Conservation (phyloP, 2,888 invertebrate genomes). For the Eutolmus rufibarbis region DNA sequence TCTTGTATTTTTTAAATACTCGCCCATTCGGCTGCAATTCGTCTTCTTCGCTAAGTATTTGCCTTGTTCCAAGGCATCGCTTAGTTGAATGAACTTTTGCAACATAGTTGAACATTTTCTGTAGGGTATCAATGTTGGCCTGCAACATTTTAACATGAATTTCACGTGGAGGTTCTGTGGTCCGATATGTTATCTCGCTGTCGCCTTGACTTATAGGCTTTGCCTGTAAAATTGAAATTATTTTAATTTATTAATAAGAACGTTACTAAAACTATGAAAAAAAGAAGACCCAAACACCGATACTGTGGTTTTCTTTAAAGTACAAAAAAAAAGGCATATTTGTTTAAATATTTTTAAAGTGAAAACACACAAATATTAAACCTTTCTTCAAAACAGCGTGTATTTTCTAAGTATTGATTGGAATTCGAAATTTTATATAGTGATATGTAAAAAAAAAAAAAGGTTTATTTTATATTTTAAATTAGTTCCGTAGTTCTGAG, state of each 20-base stretch:
- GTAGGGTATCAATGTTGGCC: conserved; percentile 81
- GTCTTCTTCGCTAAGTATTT: conserved; percentile 91
- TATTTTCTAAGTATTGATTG: not conserved
- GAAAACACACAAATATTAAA: not conserved
- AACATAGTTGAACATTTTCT: conserved; percentile 82
- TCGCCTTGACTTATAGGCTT: conserved; percentile 72
- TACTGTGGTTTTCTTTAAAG: not conserved
- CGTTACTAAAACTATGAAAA: not conserved
- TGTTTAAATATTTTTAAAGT: not conserved
- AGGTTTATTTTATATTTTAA: not conserved
- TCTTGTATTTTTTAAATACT: conserved; percentile 94
- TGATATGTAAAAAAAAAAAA: not conserved
- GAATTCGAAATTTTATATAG: not conserved
- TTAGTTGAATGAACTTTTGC: conserved; percentile 76
- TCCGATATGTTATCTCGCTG: conserved; percentile 75
- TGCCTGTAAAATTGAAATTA: conserved; percentile 66
- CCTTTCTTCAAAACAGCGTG: not conserved
- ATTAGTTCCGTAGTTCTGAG: not conserved
- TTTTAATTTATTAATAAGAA: not conserved
- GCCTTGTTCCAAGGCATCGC: conserved; percentile 86
- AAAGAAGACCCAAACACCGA: not conserved
- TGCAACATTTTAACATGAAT: conserved; percentile 78
- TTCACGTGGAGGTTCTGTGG: conserved; percentile 72
- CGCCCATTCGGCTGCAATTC: conserved; percentile 94
- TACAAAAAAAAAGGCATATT: not conserved